Percentiles rank a stretch among this genome's conserved stretches.
phyloP scores from a whole-genome alignment of 2,113 vertebrate genomes.

The Semicossyphus pulcher region DNA sequence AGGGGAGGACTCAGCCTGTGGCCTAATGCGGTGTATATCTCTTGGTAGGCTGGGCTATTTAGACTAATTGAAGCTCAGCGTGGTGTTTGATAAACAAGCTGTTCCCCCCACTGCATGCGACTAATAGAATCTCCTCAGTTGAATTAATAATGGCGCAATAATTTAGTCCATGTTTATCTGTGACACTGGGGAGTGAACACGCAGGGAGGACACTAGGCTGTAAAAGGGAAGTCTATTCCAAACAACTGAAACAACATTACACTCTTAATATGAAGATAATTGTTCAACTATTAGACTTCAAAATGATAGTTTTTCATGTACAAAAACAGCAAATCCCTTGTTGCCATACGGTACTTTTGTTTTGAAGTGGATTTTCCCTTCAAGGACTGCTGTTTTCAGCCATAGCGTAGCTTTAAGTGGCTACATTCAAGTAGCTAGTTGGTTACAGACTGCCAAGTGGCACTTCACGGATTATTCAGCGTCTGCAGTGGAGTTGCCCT shows the following conservation, averaged over 20 bases:
- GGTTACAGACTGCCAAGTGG: slow-evolving; percentile 67
- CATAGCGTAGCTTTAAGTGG: slow-evolving; percentile 53
- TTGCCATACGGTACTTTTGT: neutral
- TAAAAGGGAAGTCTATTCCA: neutral
- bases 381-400: slow-evolving; percentile 43
- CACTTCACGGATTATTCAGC: slow-evolving; percentile 69
- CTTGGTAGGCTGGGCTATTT: slow-evolving; percentile 55
- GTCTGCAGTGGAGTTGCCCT: slow-evolving; percentile 52
- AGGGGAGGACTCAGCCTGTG: slow-evolving; percentile 33
- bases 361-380: slow-evolving; percentile 14
- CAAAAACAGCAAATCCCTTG: neutral
- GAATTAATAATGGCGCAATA: slow-evolving; percentile 49
- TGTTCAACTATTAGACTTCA: neutral
- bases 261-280: neutral
- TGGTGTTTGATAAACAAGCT: slow-evolving; percentile 69
- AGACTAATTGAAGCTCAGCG: slow-evolving; percentile 73
- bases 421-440: slow-evolving; percentile 47
- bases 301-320: neutral
- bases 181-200: slow-evolving; percentile 34
- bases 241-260: no score
- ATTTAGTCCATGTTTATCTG: slow-evolving; percentile 56
- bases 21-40: slow-evolving; percentile 50
- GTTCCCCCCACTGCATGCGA: slow-evolving; percentile 43
- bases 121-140: slow-evolving; percentile 66
- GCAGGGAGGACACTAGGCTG: neutral